Base-by-base conservation (phyloP, 2,113 vertebrate species). In the Antigone vipio region DNA sequence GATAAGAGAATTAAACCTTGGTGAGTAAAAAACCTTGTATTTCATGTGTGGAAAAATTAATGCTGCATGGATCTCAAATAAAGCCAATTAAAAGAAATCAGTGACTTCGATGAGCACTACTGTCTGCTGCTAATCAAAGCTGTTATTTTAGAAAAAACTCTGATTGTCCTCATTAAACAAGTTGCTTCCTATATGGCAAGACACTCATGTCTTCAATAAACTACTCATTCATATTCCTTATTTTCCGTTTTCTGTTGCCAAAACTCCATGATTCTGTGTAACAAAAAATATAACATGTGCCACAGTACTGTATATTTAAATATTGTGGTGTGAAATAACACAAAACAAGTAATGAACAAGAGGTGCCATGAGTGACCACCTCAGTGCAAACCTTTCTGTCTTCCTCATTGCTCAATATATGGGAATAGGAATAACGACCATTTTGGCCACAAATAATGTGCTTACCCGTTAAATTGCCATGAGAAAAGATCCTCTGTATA, bases 71-170 rank as follows among this genome's bases (percentile, higher is more conserved):
- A 50, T 79, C 58, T 88, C 67, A 73, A 82, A 81, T 53, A 88
- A 91, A 77, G n/a, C 32, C 19, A 83, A 67, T 66, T 95, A 76
- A 85, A 79, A 69, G 14, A 83, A 87, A 88, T 49, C 22, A 27
- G 4, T 69, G 30, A 58, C 7, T 88, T 89, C 9, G 16, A 2
- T 73, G 58, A 88, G 59, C 62, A 13, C 50, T 76, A 15, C 44
- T 82, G 27, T 79, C 71, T 92, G 50, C 62, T 92, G 44, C 69
- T 96, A 91, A 76, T 91, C 47, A 85, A 82, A 78, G 58, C 35
- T 88, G 17, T 69, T 96, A 53, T 69, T 95, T 90, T 42, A 55
- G 71, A 71, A 90, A 67, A 76, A 71, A 12, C 22, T 59, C n/a
- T 52, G n/a, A 67, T 80, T 63, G 19, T 59, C 8, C 38, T 86